Base-by-base conservation (phyloP, 1,140 invertebrate genomes). In the Harlomillsia oculata region DNA sequence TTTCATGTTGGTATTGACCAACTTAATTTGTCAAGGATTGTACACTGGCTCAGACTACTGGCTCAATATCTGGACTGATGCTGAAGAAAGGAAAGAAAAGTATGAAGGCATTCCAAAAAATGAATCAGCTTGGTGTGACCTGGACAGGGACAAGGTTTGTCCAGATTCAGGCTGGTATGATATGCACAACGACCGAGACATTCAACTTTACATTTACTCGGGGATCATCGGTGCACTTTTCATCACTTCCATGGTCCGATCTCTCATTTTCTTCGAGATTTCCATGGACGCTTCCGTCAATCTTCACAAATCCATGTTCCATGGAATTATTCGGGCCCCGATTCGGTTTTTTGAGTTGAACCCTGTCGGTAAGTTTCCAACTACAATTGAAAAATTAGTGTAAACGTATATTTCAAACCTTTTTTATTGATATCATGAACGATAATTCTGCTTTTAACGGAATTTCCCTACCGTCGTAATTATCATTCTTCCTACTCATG, bases 331-430 rank as follows among this genome's bases (percentile, higher is more conserved):
- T 0, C 75, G 79, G 1, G 80, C 84, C 0, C 80, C 83, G 0
- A 88, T 90, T 81, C 74, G 78, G 1, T 92, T 91, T 72, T 92
- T 90, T 70, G 84, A 88, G 67, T 76, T 76, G 6, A 91, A 87
- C 70, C 84, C 85, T 1, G 78, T 80, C 5, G 90, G 76, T 78
- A 66, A 76, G 80, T 41, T 3, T 74, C 0, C 54, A 65, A 26
- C 53, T 49, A 5, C 54, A 65, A 26, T 53, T 49, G 8, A 18
- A 53, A 4, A 32, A 25, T 43, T 26, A 48, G 30, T 39, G 2
- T 40, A 18, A 6, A 5, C 37, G 11, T 45, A 23, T 40, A n/a
- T 21, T 16, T 16, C n/a, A 21, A 32, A 16, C 11, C 4, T 28
- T 2, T n/a, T 16, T 14, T 52, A 37, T 2, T 28, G 20, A 20